Percentiles rank a stretch among this genome's conserved stretches.
phyloP scores from a whole-genome alignment of 2,113 vertebrate species.

The Colaptes auratus region DNA sequence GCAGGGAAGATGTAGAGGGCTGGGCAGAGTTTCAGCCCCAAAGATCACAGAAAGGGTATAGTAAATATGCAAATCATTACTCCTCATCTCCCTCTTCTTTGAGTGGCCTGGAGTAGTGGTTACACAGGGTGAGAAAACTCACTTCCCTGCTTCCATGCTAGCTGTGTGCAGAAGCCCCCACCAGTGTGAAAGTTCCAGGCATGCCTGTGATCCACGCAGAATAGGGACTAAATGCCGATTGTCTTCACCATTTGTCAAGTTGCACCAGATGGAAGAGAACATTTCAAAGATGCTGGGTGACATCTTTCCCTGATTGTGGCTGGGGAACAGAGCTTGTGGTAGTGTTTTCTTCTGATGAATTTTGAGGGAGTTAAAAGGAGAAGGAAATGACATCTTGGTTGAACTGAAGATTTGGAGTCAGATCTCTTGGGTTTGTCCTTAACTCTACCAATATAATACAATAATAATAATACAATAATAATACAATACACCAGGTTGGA shows the following conservation, averaged over 20 bases:
- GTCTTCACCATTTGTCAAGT: background rate
- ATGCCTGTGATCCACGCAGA: background rate
- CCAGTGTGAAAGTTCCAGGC: fast-evolving
- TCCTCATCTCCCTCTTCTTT: background rate
- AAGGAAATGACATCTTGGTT: background rate
- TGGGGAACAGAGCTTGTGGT: background rate
- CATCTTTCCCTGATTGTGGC: background rate
- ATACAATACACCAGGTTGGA: too few species aligned
- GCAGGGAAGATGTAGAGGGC: background rate
- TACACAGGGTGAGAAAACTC: background rate
- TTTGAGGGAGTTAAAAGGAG: background rate
- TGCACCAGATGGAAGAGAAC: background rate
- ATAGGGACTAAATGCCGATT: background rate
- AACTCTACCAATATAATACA: background rate
- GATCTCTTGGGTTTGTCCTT: background rate
- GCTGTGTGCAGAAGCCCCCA: background rate
- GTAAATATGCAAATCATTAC: fast-evolving
- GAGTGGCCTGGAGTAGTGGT: background rate
- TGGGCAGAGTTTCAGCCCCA: background rate
- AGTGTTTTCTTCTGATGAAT: background rate
- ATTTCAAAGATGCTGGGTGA: background rate
- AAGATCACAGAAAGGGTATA: background rate
- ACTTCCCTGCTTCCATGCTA: background rate
- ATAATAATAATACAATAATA: too few species aligned
- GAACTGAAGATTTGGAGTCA: background rate